Evolutionary conservation across 1,140 invertebrate species (phyloP), one percentile per base, ranked within the genome.

Genomic region (Drosophila paulistorum): DNA sequence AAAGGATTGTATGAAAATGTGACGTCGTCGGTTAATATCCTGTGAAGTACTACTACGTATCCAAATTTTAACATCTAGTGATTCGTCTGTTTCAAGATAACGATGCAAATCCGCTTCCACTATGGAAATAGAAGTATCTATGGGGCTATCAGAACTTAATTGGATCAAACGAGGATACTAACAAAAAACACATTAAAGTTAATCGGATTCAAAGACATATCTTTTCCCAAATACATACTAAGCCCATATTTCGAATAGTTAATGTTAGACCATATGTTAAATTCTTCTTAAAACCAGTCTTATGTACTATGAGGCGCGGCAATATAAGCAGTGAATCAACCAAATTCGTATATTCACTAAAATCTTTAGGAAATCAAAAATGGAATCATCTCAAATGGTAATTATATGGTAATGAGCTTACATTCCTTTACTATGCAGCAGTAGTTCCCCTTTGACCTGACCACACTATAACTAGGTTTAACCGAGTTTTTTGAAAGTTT

Each of bases 351-450:
- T 81, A 78, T 1, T 89, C 85, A 14, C 51, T 71, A 20, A 68
- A 89, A 48, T 89, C 84, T 87, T 35, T 14, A 5, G 9, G 33
- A 35, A 33, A 13, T 39, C 30, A 0, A 30, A 30, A 6, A 39
- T 39, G 37, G 3, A 11, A 39, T 39, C 0, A 39, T 39, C 2
- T 39, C 2, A 39, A 11, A 4, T 0, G 3, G 37, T 0, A 39
- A 39, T 39, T 5, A 13, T 13, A 13, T 39, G 3, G 11, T 13
- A 13, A 11, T 13, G 10, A 17, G n/a, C 80, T 67, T 68, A 89
- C 85, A 89, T 13, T 89, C 71, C 23, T 71, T 90, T 17, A 62
- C 33, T 0, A 89, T 59, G 67, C 84, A 89, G 57, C 84, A 89
- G 42, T 14, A 42, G 17, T 37, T 41, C 4, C 7, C 0, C 0